These are phyloP conservation scores for Lepidotrigona ventralis DNA, from an alignment of 1,140 invertebrate species.

Conservation along the genomic window DNA sequence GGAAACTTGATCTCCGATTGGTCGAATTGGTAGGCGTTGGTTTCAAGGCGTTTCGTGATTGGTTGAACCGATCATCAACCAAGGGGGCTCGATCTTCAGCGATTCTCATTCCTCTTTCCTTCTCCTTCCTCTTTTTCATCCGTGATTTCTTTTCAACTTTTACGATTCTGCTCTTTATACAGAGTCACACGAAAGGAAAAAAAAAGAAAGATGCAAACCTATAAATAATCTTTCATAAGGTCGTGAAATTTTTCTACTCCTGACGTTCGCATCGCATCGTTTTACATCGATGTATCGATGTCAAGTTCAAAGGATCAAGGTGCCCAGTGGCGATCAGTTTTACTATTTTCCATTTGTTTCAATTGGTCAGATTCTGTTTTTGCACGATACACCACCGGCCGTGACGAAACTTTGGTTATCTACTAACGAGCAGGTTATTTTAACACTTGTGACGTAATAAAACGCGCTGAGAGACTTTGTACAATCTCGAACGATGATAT, in stretches of 20 bases:
- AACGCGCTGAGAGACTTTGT: slow-evolving; percentile 16
- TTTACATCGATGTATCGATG: not conserved
- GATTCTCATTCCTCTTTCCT: slow-evolving; percentile 41
- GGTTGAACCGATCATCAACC: slow-evolving; percentile 47
- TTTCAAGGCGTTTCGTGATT: slow-evolving; percentile 48
- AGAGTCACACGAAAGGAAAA: too few species aligned
- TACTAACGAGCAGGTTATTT: slow-evolving; percentile 19
- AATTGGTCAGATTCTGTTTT: not conserved
- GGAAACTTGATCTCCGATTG: slow-evolving; percentile 47
- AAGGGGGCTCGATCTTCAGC: slow-evolving; percentile 59
- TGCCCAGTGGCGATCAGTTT: not conserved
- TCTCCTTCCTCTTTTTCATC: not conserved
- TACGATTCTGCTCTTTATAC: not conserved
- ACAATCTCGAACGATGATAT: slow-evolving; percentile 2
- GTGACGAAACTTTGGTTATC: slow-evolving; percentile 6
- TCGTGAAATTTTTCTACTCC: not conserved
- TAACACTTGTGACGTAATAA: slow-evolving; percentile 26
- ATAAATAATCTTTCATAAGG: too few species aligned
- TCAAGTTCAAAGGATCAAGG: not conserved
- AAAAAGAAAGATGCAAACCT: too few species aligned
- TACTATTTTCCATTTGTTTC: not conserved
- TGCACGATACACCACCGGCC: not conserved
- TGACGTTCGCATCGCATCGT: not conserved
- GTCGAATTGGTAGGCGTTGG: slow-evolving; percentile 58
- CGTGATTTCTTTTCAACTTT: not conserved